These are phyloP conservation scores for Kryphioiulus occultus DNA, from an alignment of 2,888 invertebrate genomes.

Conservation along the genomic window DNA sequence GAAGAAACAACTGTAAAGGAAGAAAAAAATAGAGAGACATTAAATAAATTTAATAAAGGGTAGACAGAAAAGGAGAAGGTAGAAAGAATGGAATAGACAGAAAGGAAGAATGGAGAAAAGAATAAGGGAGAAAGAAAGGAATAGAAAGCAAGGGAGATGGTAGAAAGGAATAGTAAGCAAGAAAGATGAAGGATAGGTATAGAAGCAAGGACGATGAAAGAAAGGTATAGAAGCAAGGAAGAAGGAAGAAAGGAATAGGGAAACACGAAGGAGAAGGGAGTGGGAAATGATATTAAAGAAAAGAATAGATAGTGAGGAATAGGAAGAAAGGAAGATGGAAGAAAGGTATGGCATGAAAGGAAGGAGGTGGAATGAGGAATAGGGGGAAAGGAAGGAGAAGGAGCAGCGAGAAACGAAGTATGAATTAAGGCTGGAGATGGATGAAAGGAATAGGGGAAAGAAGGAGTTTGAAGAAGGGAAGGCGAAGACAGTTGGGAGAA, in stretches of 20 bases:
- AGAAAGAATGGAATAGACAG: background rate
- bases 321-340: background rate
- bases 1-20: too few relatives aligned
- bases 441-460: background rate
- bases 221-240: background rate
- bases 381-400: background rate
- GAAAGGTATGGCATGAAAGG: background rate
- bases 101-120: background rate
- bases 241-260: background rate
- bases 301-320: background rate
- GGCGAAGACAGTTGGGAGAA: too few relatives aligned
- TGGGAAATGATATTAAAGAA: too few relatives aligned
- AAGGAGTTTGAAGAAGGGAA: background rate
- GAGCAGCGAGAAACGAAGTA: slow-evolving; percentile 32
- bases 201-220: background rate
- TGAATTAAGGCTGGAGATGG: background rate
- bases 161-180: background rate
- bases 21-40: too few relatives aligned
- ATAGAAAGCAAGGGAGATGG: background rate
- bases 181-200: background rate
- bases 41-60: too few relatives aligned
- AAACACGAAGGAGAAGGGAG: too few relatives aligned
- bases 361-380: background rate
- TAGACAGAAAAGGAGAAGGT: too few relatives aligned
- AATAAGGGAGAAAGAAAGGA: background rate